Evolutionary conservation across 2,797 vertebrate species (phyloP), one percentile per base, ranked within the genome.

Genomic region (Acrossocheilus fasciatus): DNA sequence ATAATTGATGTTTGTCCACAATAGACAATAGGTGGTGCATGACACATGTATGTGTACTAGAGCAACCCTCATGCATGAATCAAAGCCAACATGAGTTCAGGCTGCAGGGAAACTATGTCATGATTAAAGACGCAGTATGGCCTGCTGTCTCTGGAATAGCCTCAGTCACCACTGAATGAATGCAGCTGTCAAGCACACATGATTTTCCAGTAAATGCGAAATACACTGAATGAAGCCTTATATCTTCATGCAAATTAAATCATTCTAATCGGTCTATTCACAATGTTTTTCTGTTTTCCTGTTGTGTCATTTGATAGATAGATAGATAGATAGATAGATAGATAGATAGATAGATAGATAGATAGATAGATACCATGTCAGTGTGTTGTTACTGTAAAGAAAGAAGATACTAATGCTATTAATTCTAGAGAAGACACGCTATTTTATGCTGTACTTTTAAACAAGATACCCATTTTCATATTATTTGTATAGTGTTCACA

Each of bases 41-140:
- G 75, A 10, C 26, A 52, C 10, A 30, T 4, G 5, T 62, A 47
- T 76, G 43, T 73, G 72, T 66, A 78, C 64, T 30, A 26, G 41
- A 77, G 64, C 23, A 52, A 39, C 47, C 75, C 17, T 70, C 52
- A n/a, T 34, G 30, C 41, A 64, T 23, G 18, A 59, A 83, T 85
- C 76, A 77, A 84, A 83, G 47, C 74, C 45, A 36, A 36, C 10
- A 23, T 64, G 45, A 64, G 75, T 45, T 57, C 41, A 54, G 72
- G 66, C 86, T 68, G 34, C 43, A 50, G 50, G 11, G 30, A 54
- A 86, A 81, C 81, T 39, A 41, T 66, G 66, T 41, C 54, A 34
- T 76, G 82, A 82, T 41, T 86, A 34, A 75, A 82, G 69, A 43
- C 83, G 75, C 36, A 17, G 34, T 30, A 39, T 87, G 26, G 52